A percentile compares a stretch with the other conserved stretches of the same genome.
Evolutionary conservation across 2,113 vertebrate genomes (phyloP).

Genomic region (Sander vitreus): DNA sequence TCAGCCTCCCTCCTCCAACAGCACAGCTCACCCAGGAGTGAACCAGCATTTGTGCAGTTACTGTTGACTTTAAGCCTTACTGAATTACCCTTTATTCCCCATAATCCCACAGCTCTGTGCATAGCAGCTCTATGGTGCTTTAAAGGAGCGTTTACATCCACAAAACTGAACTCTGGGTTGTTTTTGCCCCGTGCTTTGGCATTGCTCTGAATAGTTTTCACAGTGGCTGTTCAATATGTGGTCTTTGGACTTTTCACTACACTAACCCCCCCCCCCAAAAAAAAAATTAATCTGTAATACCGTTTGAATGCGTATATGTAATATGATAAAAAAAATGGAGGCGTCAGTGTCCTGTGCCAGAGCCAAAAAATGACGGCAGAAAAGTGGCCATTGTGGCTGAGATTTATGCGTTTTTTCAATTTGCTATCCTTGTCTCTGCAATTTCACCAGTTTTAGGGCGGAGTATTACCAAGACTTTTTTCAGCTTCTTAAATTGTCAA

Average conservation of each 20-base stretch:
- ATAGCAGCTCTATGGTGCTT: background rate
- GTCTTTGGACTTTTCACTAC: background rate
- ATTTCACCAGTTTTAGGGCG: background rate
- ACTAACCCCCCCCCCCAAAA: background rate
- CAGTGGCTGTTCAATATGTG: conserved; percentile 20
- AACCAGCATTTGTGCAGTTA: conserved; percentile 29
- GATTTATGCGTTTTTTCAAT: no score
- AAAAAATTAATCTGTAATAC: background rate
- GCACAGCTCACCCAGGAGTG: conserved; percentile 20
- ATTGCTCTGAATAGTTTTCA: conserved; percentile 8
- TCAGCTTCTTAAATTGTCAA: background rate
- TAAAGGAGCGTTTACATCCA: conserved; percentile 37
- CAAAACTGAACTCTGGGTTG: background rate
- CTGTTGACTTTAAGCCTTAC: conserved; percentile 68
- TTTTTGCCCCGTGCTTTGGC: background rate
- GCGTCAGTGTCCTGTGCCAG: background rate
- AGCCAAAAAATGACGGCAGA: background rate
- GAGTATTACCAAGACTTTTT: background rate
- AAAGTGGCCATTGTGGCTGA: background rate
- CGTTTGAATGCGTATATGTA: background rate
- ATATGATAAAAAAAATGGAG: background rate
- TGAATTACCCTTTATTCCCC: conserved; percentile 53
- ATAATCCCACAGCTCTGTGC: conserved; percentile 47
- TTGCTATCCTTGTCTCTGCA: background rate
- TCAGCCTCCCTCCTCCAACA: conserved; percentile 7